Conservation (phyloP, 2,113 vertebrate species). For the Neoarius graeffei region DNA sequence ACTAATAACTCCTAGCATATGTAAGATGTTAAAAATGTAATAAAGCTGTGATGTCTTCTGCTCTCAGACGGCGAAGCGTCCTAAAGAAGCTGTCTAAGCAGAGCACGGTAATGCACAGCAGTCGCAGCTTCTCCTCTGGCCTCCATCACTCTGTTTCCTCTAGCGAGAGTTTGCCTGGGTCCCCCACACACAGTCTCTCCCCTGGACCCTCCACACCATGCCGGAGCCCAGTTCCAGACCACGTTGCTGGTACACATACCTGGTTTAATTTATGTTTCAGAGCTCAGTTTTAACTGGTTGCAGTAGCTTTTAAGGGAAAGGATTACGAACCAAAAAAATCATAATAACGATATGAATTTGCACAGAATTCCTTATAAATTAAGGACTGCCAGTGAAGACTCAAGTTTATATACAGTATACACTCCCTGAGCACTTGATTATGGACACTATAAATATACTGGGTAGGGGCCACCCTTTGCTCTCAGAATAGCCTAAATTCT, state of each 20-base stretch:
- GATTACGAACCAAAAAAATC: not conserved
- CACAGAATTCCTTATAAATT: not conserved
- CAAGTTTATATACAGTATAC: not conserved
- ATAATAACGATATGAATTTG: not conserved
- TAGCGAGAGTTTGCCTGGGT: conserved; percentile 92
- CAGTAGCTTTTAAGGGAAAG: not conserved
- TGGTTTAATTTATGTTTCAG: not conserved
- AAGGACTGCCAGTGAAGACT: not conserved
- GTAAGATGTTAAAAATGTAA: not conserved
- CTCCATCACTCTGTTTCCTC: conserved; percentile 95
- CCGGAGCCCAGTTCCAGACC: conserved; percentile 84
- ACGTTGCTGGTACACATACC: conserved; percentile 65
- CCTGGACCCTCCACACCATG: conserved; percentile 85
- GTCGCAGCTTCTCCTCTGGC: conserved; percentile 92
- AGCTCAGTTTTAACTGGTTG: not conserved
- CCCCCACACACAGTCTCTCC: conserved; percentile 94
- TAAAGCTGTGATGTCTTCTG: not conserved
- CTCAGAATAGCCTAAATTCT: too few species aligned
- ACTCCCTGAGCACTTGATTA: not conserved
- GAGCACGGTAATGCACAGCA: conserved; percentile 84
- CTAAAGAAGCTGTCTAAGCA: conserved; percentile 95
- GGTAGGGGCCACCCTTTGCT: too few species aligned
- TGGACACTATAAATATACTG: not conserved
- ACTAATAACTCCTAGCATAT: not conserved
- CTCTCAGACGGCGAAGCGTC: conserved; percentile 80